Percentiles rank a stretch among this genome's conserved stretches.
Conservation (phyloP, 2,888 invertebrate genomes). For the Ernsta delagoae region DNA sequence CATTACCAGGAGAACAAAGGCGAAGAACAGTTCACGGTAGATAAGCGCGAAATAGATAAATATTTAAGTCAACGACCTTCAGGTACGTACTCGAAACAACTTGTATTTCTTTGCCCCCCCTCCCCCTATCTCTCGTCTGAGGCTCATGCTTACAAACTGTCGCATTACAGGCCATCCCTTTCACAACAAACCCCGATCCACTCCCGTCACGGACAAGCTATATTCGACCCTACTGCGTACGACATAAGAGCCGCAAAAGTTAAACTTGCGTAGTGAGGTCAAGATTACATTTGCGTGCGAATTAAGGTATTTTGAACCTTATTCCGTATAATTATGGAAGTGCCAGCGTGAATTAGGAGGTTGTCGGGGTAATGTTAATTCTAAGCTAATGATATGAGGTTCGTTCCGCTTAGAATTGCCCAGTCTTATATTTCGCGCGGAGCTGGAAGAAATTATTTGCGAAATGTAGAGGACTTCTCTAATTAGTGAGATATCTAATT, state of each 20-base stretch:
- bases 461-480: slow-evolving; percentile 24
- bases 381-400: slow-evolving; percentile 76
- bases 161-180: slow-evolving; percentile 79
- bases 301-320: slow-evolving; percentile 54
- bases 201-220: slow-evolving; percentile 43
- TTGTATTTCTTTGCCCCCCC: slow-evolving; percentile 67
- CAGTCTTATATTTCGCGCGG: slow-evolving; percentile 32
- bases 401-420: slow-evolving; percentile 41
- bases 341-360: slow-evolving; percentile 51
- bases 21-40: slow-evolving; percentile 20
- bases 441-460: slow-evolving; percentile 28
- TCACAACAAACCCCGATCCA: slow-evolving; percentile 60
- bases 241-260: slow-evolving; percentile 50
- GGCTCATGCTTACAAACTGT: slow-evolving; percentile 85
- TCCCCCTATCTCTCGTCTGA: slow-evolving; percentile 53
- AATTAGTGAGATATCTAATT: slow-evolving; percentile 16
- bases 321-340: slow-evolving; percentile 51
- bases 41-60: slow-evolving; percentile 49
- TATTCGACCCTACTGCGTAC: slow-evolving; percentile 54
- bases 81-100: slow-evolving; percentile 60
- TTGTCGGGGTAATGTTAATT: slow-evolving; percentile 70
- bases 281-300: slow-evolving; percentile 49
- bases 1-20: slow-evolving; percentile 20
- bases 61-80: slow-evolving; percentile 71
- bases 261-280: slow-evolving; percentile 50